Percentiles rank a stretch among this genome's conserved stretches.
Conservation (phyloP, 2,888 invertebrate species). For the Hanleya hanleyi region DNA sequence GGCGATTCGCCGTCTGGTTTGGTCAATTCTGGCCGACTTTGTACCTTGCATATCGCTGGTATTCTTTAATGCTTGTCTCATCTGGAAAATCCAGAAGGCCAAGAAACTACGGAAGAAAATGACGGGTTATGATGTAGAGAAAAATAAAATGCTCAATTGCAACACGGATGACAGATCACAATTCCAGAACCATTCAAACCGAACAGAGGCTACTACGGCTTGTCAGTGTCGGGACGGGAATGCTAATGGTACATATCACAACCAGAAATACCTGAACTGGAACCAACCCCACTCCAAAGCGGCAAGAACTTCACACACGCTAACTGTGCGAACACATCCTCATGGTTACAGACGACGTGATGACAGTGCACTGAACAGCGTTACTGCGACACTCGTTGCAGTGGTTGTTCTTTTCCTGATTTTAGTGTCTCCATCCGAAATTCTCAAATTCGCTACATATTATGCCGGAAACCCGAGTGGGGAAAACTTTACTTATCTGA, state of each 20-base stretch:
- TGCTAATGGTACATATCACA: background rate
- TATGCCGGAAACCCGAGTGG: slow-evolving; percentile 27
- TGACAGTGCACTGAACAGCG: slow-evolving; percentile 64
- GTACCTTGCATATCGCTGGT: slow-evolving; percentile 65
- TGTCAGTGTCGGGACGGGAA: no score
- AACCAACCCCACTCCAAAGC: background rate
- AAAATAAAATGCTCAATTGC: no score
- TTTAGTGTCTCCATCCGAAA: slow-evolving; percentile 68
- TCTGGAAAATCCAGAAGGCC: slow-evolving; percentile 54
- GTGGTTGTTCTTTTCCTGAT: slow-evolving; percentile 67
- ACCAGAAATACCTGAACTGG: slow-evolving; percentile 3
- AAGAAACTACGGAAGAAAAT: slow-evolving; percentile 60
- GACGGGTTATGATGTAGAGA: slow-evolving; percentile 29
- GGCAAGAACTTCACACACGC: slow-evolving; percentile 1
- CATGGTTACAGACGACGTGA: slow-evolving; percentile 25
- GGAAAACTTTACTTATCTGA: slow-evolving; percentile 19
- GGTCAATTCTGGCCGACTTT: slow-evolving; percentile 66
- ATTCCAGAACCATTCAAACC: background rate
- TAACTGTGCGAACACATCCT: background rate
- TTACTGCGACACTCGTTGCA: slow-evolving; percentile 68
- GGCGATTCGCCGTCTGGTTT: slow-evolving; percentile 52
- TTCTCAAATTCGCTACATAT: slow-evolving; percentile 59
- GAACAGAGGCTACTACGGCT: background rate
- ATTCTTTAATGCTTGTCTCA: slow-evolving; percentile 67
- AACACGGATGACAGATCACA: background rate